Evolutionary conservation across 2,888 invertebrate genomes (phyloP).

Genomic region (Escarpia spicata): DNA sequence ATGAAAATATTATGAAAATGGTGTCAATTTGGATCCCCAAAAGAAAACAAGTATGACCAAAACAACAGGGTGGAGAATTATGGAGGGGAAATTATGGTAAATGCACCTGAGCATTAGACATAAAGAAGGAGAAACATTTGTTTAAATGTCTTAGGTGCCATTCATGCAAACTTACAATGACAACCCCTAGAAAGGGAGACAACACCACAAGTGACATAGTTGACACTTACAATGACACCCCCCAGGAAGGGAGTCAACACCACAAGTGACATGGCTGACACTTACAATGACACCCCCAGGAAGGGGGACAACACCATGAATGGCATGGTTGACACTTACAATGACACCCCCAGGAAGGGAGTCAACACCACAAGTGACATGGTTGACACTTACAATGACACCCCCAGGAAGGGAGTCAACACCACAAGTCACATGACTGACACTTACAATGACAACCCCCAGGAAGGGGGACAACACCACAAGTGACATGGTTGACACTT

Average conservation of each 20-base stretch:
- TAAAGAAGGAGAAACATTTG: no score
- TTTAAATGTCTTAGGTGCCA: no score
- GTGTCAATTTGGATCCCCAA: no score
- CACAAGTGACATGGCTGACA: conserved; percentile 46
- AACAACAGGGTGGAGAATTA: no score
- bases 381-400: conserved; percentile 46
- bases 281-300: conserved; percentile 60
- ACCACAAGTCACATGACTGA: conserved; percentile 44
- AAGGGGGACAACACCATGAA: conserved; percentile 64
- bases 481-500: no score
- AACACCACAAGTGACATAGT: conserved; percentile 44
- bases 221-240: conserved; percentile 50
- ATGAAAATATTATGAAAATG: no score
- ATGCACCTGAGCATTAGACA: no score
- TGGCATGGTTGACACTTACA: background rate
- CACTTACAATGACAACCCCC: conserved; percentile 57
- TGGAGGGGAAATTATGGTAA: no score
- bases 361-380: conserved; percentile 54
- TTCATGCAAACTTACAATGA: conserved; percentile 46
- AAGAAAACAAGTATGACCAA: no score
- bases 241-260: conserved; percentile 64
- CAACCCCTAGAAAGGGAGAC: conserved; percentile 64
- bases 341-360: conserved; percentile 65
- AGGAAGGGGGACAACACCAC: conserved; percentile 64
- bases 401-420: conserved; percentile 65